Conservation (phyloP, 1,140 invertebrate genomes). For the Temnothorax nylanderi region DNA sequence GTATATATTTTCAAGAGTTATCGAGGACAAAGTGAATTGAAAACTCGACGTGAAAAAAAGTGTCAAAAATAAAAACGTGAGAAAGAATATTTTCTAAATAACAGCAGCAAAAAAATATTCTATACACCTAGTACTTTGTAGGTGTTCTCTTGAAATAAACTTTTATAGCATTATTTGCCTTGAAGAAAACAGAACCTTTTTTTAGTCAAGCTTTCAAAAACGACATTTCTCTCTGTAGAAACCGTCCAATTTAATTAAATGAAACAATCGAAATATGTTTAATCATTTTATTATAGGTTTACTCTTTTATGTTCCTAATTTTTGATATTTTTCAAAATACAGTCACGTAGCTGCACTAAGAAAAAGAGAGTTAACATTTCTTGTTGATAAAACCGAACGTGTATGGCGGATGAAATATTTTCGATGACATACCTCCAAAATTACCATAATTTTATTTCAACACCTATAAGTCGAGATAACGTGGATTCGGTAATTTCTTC, state of each 20-base stretch:
- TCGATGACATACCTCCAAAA: constrained; percentile 35
- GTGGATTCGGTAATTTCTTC: constrained; percentile 49
- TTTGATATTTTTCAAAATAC: not conserved
- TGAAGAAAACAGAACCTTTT: not conserved
- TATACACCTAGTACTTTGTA: not conserved
- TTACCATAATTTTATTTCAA: constrained; percentile 56
- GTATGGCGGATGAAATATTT: not conserved
- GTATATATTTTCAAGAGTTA: not conserved
- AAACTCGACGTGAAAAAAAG: not conserved
- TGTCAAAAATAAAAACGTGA: not conserved
- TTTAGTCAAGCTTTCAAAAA: not conserved
- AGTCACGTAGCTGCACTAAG: not conserved
- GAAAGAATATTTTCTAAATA: not conserved
- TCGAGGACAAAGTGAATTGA: not conserved
- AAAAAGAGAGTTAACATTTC: constrained; percentile 29
- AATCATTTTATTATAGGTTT: not conserved
- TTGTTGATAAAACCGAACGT: constrained; percentile 18
- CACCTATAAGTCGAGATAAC: constrained; percentile 58
- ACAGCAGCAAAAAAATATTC: not conserved
- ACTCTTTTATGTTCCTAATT: not conserved
- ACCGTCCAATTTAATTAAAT: not conserved
- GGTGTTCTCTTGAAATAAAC: not conserved
- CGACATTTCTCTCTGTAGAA: not conserved
- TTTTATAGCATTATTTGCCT: constrained; percentile 12
- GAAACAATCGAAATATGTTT: not conserved